Evolutionary conservation across 1,140 invertebrate species (phyloP).

Genomic region (Nasonia vitripennis): DNA sequence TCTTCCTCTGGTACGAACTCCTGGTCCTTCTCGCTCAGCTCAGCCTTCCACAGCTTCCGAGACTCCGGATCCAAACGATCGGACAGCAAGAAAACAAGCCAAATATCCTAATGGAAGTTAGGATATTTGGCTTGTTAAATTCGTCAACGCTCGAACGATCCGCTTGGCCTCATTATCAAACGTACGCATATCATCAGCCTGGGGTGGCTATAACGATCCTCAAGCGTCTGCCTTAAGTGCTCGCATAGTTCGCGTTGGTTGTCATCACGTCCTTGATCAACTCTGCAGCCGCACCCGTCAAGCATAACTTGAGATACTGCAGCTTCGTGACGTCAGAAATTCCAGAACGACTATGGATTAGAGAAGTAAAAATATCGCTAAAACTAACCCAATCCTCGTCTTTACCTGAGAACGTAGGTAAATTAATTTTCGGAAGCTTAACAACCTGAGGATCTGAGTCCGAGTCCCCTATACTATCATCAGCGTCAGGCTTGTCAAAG

Average conservation of each 20-base stretch:
- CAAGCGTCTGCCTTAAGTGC: background rate
- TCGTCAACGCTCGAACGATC: background rate
- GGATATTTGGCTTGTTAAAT: too few species aligned
- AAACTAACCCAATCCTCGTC: background rate
- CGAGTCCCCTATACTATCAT: background rate
- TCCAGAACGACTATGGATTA: background rate
- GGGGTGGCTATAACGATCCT: too few species aligned
- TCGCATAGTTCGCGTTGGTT: background rate
- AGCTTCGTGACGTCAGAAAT: background rate
- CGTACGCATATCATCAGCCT: too few species aligned
- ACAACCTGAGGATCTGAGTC: background rate
- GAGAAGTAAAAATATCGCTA: background rate
- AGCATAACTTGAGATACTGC: background rate
- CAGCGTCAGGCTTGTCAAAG: background rate
- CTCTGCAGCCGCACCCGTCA: background rate
- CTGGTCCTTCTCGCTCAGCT: background rate
- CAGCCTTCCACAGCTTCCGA: background rate
- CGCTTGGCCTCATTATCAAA: too few species aligned
- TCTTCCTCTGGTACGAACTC: background rate
- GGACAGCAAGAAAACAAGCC: too few species aligned
- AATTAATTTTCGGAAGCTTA: background rate
- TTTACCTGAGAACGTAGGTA: background rate
- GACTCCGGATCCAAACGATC: background rate
- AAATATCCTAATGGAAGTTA: background rate
- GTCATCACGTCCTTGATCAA: background rate